Evolutionary conservation across 2,888 invertebrate species (phyloP), one percentile per base, ranked within the genome.

Genomic region (Eupithecia pulchellata): DNA sequence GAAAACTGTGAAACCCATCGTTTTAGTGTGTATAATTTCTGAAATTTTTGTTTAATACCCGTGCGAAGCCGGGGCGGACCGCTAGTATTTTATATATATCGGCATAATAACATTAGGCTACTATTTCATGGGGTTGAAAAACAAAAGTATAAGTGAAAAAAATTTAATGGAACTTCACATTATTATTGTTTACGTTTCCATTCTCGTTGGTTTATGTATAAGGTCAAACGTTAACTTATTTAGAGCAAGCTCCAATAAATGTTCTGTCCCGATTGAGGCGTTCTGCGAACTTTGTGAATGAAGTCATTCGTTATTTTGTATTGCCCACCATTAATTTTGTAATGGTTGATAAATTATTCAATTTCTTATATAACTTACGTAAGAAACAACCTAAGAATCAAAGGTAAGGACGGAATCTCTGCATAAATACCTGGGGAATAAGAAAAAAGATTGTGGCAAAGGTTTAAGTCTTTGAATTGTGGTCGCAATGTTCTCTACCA

Each of bases 181-280:
- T 36, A 4, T 47, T 47, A 47, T 20, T 9, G 20, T 47, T 0
- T 4, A n/a, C 8, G n/a, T 47, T 47, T 20, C 20, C 20, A 25
- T 25, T 25, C 20, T 36, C 20, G 11, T 25, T 61, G 20, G 9
- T 25, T 52, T 1, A 11, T 52, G 20, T 52, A 13, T 20, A 32
- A 25, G 0, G 25, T 34, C 74, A 75, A 78, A 77, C 73, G 77
- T 75, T 67, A 64, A 64, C 71, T 68, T 66, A 66, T 69, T 67
- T 65, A 71, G 69, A 69, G 65, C 64, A 57, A 68, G n/a, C 66
- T 61, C 68, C 20, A 65, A 64, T 72, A 57, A 68, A 64, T 57
- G 60, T 66, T 55, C 30, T 39, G 52, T 63, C 55, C 20, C 17
- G 63, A 57, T 47, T 57, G 34, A 55, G 64, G 29, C 34, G 20